Conservation (phyloP, 2,113 vertebrate genomes). For the Lagopus leucura region DNA sequence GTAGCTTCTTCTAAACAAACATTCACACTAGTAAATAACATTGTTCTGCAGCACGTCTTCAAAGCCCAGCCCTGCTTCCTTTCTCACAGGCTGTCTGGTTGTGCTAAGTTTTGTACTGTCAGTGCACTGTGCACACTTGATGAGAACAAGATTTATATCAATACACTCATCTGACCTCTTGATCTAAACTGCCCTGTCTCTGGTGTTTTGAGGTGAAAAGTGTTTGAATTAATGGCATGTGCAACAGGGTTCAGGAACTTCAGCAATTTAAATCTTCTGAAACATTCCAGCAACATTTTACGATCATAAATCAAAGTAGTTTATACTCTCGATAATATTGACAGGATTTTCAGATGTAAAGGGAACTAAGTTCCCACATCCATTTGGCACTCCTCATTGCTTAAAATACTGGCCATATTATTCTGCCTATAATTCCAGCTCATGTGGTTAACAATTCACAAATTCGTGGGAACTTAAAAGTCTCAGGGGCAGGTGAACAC, state of each 20-base stretch:
- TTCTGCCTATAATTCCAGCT: not conserved
- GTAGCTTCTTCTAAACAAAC: not conserved
- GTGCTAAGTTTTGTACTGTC: not conserved
- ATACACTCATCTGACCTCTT: not conserved
- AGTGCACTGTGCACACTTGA: not conserved
- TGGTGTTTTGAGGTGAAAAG: not conserved
- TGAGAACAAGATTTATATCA: not conserved
- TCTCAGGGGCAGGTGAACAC: not conserved
- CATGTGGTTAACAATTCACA: not conserved
- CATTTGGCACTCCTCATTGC: not conserved
- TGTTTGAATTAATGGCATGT: not conserved
- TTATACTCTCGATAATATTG: not conserved
- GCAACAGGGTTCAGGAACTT: not conserved
- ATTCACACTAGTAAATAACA: not conserved
- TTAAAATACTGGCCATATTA: not conserved
- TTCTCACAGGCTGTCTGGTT: rapidly evolving
- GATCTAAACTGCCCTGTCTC: not conserved
- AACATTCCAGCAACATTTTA: not conserved
- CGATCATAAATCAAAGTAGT: not conserved
- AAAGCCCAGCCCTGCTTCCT: not conserved
- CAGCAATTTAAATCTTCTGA: not conserved
- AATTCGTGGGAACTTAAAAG: not conserved
- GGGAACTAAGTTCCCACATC: not conserved
- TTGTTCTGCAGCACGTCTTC: not conserved
- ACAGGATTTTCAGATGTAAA: not conserved